Conservation (phyloP, 2,888 invertebrate species). For the Leptinotarsa rubiginosa region DNA sequence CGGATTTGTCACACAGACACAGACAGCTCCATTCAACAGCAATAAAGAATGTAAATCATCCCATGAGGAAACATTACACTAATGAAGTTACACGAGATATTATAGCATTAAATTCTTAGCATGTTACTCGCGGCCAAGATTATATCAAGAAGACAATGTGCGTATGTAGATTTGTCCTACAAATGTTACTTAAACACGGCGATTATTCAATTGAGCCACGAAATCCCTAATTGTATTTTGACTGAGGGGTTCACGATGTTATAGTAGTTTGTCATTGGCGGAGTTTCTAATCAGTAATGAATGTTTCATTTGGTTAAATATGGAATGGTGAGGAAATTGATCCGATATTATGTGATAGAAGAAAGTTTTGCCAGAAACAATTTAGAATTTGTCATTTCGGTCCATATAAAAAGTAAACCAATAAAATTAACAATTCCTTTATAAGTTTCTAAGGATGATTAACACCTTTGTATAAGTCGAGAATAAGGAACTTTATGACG, state of each 20-base stretch:
- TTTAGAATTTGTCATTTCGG: no score
- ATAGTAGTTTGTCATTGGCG: constrained; percentile 14
- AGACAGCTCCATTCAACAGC: constrained; percentile 24
- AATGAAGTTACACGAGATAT: constrained; percentile 38
- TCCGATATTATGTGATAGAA: no score
- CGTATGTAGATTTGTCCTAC: constrained; percentile 37
- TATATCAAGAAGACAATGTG: constrained; percentile 37
- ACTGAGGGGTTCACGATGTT: neutral
- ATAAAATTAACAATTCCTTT: no score
- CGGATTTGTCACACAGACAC: constrained; percentile 21
- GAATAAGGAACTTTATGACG: no score
- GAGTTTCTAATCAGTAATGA: neutral
- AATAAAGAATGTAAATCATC: constrained; percentile 29
- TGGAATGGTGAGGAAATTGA: neutral
- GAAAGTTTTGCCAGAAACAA: no score
- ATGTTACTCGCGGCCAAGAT: constrained; percentile 29
- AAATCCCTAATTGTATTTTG: constrained; percentile 33
- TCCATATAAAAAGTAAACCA: no score
- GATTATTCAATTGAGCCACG: constrained; percentile 41
- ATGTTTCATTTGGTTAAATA: neutral
- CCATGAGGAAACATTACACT: constrained; percentile 23
- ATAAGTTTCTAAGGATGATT: no score
- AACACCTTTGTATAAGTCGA: no score
- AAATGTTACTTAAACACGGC: constrained; percentile 35
- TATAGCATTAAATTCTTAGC: constrained; percentile 31